phyloP scores from a whole-genome alignment of 2,888 invertebrate genomes.

The Dione vanillae region DNA sequence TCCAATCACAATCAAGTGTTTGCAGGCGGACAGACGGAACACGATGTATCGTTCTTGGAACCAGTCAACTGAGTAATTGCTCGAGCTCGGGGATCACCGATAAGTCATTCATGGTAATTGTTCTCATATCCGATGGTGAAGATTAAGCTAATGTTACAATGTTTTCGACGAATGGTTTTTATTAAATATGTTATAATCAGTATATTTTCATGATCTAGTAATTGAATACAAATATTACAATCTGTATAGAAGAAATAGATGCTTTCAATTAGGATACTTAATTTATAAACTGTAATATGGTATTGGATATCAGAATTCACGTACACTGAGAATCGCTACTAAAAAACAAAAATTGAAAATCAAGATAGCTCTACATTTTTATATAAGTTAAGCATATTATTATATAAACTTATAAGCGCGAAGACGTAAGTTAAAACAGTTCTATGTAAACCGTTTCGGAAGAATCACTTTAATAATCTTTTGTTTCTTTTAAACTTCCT shows the following conservation, averaged over 20 bases:
- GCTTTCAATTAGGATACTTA: no score
- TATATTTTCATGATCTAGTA: no score
- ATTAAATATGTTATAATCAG: no score
- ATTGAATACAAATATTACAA: no score
- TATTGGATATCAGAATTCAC: no score
- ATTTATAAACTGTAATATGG: no score
- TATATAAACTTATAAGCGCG: background rate
- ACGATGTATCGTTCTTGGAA: constrained; percentile 36
- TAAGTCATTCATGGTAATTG: constrained; percentile 23
- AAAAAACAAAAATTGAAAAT: no score
- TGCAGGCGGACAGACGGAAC: constrained; percentile 30
- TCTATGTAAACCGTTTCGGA: background rate
- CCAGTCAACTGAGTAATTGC: constrained; percentile 44
- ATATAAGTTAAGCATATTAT: no score
- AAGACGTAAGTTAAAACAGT: background rate
- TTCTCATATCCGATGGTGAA: background rate
- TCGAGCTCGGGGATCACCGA: constrained; percentile 29
- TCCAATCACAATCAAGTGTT: constrained; percentile 51
- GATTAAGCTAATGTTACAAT: background rate
- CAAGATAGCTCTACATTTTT: no score
- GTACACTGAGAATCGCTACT: no score
- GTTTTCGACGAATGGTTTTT: background rate
- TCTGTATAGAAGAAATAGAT: no score
- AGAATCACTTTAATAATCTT: background rate
- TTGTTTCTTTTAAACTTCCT: background rate